Conservation (phyloP, 1,140 invertebrate genomes). For the Manduca sexta region DNA sequence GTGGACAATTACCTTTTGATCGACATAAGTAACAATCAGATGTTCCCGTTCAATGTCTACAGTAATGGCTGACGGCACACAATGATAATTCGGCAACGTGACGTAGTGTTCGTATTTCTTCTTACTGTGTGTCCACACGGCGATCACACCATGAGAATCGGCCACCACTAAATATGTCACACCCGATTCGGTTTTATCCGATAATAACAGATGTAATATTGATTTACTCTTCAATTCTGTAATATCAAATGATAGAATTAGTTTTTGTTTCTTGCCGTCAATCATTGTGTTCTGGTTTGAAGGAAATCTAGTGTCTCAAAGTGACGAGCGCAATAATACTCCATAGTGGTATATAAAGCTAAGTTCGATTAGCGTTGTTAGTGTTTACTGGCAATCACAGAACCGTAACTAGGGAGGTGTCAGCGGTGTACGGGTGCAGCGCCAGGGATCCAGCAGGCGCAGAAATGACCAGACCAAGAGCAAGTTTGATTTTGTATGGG, state of each 20-base stretch:
- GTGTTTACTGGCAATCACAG: too few species aligned
- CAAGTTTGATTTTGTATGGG: too few species aligned
- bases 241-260: constrained; percentile 21
- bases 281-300: too few species aligned
- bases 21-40: constrained; percentile 80
- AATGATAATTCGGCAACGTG: constrained; percentile 78
- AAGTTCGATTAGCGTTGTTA: too few species aligned
- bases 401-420: too few species aligned
- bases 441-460: too few species aligned
- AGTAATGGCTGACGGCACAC: constrained; percentile 77
- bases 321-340: too few species aligned
- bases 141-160: constrained; percentile 75
- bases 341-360: too few species aligned
- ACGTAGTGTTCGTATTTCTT: constrained; percentile 69
- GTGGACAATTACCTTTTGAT: constrained; percentile 81
- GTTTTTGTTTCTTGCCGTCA: too few species aligned
- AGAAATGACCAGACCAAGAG: too few species aligned
- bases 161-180: constrained; percentile 77
- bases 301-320: too few species aligned
- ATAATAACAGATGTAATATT: constrained; percentile 71
- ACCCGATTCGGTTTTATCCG: constrained; percentile 52
- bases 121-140: constrained; percentile 72
- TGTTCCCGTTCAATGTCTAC: constrained; percentile 73
- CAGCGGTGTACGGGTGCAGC: too few species aligned
- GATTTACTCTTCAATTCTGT: constrained; percentile 69